phyloP scores from a whole-genome alignment of 2,113 vertebrate species.

The Halcyon malimbica region DNA sequence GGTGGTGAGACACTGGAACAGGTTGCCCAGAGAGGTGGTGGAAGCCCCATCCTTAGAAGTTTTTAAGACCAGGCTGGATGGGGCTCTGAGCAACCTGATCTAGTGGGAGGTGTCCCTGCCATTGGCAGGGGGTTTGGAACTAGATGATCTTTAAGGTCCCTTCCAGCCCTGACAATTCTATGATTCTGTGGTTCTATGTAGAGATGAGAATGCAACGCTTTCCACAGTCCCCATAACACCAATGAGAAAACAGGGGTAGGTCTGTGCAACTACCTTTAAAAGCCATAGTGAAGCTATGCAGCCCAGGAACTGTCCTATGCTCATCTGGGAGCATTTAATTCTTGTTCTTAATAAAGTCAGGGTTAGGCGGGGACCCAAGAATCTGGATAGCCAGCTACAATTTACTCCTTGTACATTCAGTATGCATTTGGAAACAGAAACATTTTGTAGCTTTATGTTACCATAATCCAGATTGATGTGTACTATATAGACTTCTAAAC shows the following conservation, averaged over 20 bases:
- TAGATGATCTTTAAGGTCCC: no score
- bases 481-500: background rate
- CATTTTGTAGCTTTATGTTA: background rate
- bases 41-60: no score
- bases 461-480: constrained; percentile 21
- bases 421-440: constrained; percentile 7
- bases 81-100: no score
- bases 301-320: background rate
- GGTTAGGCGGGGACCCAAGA: background rate
- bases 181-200: background rate
- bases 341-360: background rate
- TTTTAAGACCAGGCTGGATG: no score
- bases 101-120: no score
- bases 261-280: background rate
- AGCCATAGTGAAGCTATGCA: background rate
- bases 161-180: no score
- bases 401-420: background rate
- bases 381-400: background rate
- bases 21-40: no score
- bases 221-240: background rate
- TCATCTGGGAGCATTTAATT: background rate
- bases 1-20: no score
- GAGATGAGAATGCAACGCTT: background rate
- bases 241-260: background rate
- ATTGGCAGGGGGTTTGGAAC: no score